Conservation (phyloP, 2,888 invertebrate genomes). For the Oligia latruncula region DNA sequence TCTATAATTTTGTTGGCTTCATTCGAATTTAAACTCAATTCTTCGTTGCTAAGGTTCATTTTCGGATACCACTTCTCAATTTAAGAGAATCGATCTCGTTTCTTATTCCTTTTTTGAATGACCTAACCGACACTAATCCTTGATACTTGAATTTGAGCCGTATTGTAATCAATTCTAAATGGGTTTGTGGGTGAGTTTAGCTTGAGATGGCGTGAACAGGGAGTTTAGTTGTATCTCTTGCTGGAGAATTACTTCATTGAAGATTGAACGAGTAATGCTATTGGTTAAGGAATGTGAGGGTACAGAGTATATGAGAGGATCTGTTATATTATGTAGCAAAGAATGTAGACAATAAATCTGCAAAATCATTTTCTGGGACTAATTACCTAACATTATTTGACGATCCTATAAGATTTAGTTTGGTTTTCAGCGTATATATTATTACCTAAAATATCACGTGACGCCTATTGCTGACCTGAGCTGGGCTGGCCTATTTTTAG, state of each 20-base stretch:
- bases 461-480: not conserved
- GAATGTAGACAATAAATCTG: not conserved
- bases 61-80: conserved; percentile 64
- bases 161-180: conserved; percentile 43
- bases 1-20: conserved; percentile 77
- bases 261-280: conserved; percentile 78
- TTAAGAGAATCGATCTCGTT: conserved; percentile 89
- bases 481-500: too few relatives aligned
- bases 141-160: conserved; percentile 63
- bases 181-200: conserved; percentile 54
- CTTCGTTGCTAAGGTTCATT: conserved; percentile 30
- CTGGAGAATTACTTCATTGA: conserved; percentile 78
- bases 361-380: not conserved
- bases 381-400: not conserved
- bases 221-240: conserved; percentile 82
- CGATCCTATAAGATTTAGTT: not conserved
- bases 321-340: conserved; percentile 23
- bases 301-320: conserved; percentile 66
- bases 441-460: not conserved
- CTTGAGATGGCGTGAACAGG: conserved; percentile 70
- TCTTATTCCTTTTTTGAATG: conserved; percentile 68
- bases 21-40: conserved; percentile 64
- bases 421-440: not conserved
- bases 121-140: conserved; percentile 65
- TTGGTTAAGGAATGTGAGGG: conserved; percentile 74